Evolutionary conservation across 1,140 invertebrate genomes (phyloP), one percentile per base, ranked within the genome.

Genomic region (Drosophila rhopaloa): DNA sequence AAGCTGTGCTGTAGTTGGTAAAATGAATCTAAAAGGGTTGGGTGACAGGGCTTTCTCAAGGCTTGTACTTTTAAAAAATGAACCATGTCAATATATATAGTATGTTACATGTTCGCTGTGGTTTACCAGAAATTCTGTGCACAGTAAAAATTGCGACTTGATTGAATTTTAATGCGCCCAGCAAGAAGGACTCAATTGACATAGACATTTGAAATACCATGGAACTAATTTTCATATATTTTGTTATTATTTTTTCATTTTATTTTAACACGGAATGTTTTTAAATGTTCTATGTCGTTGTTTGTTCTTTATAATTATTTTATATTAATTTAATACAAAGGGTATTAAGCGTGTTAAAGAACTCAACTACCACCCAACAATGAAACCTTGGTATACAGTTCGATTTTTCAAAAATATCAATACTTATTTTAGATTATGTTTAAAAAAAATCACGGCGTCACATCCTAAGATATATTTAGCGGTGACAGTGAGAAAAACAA

Each of bases 21-120:
- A 29, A 65, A 60, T 14, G 35, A 41, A 24, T 37, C 4, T 10
- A 27, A 11, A 48, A 40, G 41, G 51, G 32, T n/a, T 47, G 35
- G 50, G 41, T 54, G 51, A 0, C 24, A 29, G 6, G n/a, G 38
- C 10, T 27, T 24, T 37, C 16, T 24, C 40, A 38, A 53, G 61
- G 37, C 63, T 68, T 48, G 38, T 68, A 56, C 76, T 77, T 77
- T 61, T 57, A 51, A 53, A 61, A 68, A 70, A 56, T 60, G 51
- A 77, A 77, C 75, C 29, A 77, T 77, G 74, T 61, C 74, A 77
- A 70, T 71, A 76, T 76, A 58, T 55, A 40, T 32, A 41, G 38
- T 27, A 53, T 37, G 62, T 76, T 61, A 57, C 51, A 53, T 70
- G 50, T 77, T 70, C 63, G 46, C 53, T 40, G 53, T 27, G 32